Percentiles rank a stretch among this genome's conserved stretches.
These are phyloP conservation scores for Gymnobelideus leadbeateri DNA, from an alignment of 2,113 vertebrate genomes.

Conservation along the genomic window DNA sequence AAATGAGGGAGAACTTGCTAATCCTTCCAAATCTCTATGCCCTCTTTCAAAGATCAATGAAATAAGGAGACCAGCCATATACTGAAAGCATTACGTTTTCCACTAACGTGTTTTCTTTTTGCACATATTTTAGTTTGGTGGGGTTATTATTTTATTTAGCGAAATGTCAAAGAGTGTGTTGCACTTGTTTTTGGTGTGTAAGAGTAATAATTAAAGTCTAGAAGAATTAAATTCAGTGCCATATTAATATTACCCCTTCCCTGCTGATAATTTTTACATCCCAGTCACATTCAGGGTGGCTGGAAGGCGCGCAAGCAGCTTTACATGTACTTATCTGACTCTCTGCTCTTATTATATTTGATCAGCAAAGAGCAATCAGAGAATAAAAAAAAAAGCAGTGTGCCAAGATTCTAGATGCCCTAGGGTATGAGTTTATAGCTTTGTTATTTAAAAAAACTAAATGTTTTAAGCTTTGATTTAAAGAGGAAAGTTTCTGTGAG, in stretches of 20 bases:
- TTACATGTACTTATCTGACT: constrained; percentile 60
- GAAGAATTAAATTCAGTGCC: constrained; percentile 55
- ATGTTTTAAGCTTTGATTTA: constrained; percentile 54
- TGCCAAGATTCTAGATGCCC: constrained; percentile 57
- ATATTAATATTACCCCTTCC: constrained; percentile 67
- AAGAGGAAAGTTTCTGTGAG: constrained; percentile 37
- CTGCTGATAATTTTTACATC: constrained; percentile 65
- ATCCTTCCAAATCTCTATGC: neutral
- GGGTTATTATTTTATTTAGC: constrained; percentile 50
- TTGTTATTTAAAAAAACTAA: constrained; percentile 29
- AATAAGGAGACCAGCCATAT: neutral
- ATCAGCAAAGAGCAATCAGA: constrained; percentile 71
- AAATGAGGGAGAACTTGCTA: neutral
- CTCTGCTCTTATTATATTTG: constrained; percentile 66
- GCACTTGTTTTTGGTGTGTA: constrained; percentile 64
- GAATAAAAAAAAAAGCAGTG: constrained; percentile 50
- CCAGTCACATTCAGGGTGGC: constrained; percentile 41
- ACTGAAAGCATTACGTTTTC: constrained; percentile 41
- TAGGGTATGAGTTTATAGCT: constrained; percentile 47
- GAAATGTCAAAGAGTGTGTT: constrained; percentile 57
- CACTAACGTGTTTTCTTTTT: constrained; percentile 55
- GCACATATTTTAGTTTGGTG: constrained; percentile 59
- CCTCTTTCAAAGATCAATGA: neutral
- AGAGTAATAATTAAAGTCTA: constrained; percentile 71
- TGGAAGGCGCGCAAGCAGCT: constrained; percentile 61